Conservation (phyloP, 2,797 vertebrate species). For the Apogon hyalosoma region DNA sequence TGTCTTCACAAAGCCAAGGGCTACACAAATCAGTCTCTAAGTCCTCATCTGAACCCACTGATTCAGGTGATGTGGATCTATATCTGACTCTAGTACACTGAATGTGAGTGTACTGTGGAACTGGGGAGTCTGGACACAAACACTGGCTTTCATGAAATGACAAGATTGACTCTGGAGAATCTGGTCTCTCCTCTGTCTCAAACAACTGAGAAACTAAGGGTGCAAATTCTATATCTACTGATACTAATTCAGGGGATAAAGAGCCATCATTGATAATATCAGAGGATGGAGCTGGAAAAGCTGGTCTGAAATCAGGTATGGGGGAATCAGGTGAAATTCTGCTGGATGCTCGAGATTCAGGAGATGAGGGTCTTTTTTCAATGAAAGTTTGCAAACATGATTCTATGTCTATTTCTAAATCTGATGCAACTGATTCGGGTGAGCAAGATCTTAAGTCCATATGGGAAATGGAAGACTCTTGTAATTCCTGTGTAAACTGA, state of each 20-base stretch:
- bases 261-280: constrained; percentile 51
- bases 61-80: constrained; percentile 46
- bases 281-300: constrained; percentile 16
- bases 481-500: constrained; percentile 20
- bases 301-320: constrained; percentile 48
- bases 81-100: background rate
- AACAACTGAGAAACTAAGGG: constrained; percentile 21
- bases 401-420: constrained; percentile 40
- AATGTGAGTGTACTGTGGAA: constrained; percentile 40
- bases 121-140: constrained; percentile 63
- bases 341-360: constrained; percentile 37
- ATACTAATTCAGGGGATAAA: constrained; percentile 55
- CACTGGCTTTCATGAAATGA: constrained; percentile 22
- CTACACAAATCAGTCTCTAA: constrained; percentile 45
- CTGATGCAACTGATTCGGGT: constrained; percentile 60
- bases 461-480: constrained; percentile 1
- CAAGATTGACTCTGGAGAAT: constrained; percentile 44
- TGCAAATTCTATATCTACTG: constrained; percentile 43
- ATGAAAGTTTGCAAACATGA: constrained; percentile 3
- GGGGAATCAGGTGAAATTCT: constrained; percentile 64
- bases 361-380: constrained; percentile 56
- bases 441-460: constrained; percentile 52
- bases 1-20: constrained; percentile 49
- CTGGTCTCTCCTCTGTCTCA: constrained; percentile 39
- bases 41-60: constrained; percentile 45